Base-by-base conservation (phyloP, 2,797 vertebrate species). In the Enteromius unitaeniatus region DNA sequence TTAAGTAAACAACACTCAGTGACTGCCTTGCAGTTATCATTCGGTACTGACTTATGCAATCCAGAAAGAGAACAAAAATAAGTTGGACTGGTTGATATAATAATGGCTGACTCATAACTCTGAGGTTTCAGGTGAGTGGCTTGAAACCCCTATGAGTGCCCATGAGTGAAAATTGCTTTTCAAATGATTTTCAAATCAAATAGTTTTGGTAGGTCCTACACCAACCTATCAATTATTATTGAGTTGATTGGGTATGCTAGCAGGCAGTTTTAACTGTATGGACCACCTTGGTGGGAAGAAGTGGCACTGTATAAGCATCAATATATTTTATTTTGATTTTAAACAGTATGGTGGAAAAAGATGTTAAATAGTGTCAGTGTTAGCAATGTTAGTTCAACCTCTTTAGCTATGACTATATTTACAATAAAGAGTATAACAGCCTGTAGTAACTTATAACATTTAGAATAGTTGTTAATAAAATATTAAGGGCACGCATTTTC, bases 1-100 rank as follows among this genome's bases (percentile, higher is more conserved):
- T 91, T 92, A 91, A 90, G 92, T 87, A 91, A 91, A 93, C 90
- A 92, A 81, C 91, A 88, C 90, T 90, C 82, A 79, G 82, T 92
- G 91, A 91, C 90, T 87, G 85, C 47, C 65, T 76, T 42, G 58
- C 89, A 82, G 89, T 76, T 89, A 89, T 86, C 72, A 19, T 17
- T 42, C 75, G 55, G 31, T 82, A 45, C 69, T 81, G 74, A 75
- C 67, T 79, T 40, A 79, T 13, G 34, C 31, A 76, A 70, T 17
- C 13, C 64, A 55, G 75, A 72, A 7, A 68, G n/a, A 58, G 42
- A 11, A 11, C 9, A 26, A 86, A 81, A 55, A 9, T 4, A 79
- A 62, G 68, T 69, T 34, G n/a, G 14, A 40, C 31, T 76, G 53
- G 74, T 76, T 76, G 14, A 7, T 14, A 3, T 58, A 7, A 6